phyloP scores from a whole-genome alignment of 1,140 invertebrate species.

The Drosophila lowei region DNA sequence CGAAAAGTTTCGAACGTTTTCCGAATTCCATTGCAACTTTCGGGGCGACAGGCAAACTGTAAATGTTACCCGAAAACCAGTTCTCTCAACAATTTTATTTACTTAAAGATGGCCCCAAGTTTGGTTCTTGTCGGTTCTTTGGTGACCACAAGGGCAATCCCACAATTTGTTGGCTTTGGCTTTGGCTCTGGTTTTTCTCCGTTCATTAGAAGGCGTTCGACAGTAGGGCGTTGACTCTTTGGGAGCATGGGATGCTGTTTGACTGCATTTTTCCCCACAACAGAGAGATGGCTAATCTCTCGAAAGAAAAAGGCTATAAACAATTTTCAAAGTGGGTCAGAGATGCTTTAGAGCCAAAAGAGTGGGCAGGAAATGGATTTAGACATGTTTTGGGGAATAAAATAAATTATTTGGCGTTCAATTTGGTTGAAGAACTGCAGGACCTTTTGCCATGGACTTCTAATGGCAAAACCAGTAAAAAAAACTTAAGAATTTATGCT shows the following conservation, averaged over 20 bases:
- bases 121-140: slow-evolving; percentile 18
- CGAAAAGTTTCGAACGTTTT: slow-evolving; percentile 29
- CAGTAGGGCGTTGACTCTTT: slow-evolving; percentile 50
- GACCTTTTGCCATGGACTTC: too few relatives aligned
- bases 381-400: slow-evolving; percentile 20
- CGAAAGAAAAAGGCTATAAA: slow-evolving; percentile 44
- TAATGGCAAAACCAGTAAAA: too few relatives aligned
- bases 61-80: slow-evolving; percentile 35
- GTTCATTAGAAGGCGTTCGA: slow-evolving; percentile 40
- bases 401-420: background rate
- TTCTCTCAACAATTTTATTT: slow-evolving; percentile 47
- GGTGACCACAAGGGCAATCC: slow-evolving; percentile 47
- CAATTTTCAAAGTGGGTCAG: slow-evolving; percentile 58
- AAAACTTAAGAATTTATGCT: background rate
- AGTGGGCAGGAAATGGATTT: slow-evolving; percentile 3
- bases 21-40: slow-evolving; percentile 46
- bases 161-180: slow-evolving; percentile 38
- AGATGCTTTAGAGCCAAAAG: background rate
- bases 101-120: slow-evolving; percentile 4
- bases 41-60: background rate
- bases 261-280: slow-evolving; percentile 56
- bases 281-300: slow-evolving; percentile 47
- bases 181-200: slow-evolving; percentile 21
- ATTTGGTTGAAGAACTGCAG: background rate
- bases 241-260: slow-evolving; percentile 54